Evolutionary conservation across 2,888 invertebrate genomes (phyloP).

Genomic region (Selenia dentaria): DNA sequence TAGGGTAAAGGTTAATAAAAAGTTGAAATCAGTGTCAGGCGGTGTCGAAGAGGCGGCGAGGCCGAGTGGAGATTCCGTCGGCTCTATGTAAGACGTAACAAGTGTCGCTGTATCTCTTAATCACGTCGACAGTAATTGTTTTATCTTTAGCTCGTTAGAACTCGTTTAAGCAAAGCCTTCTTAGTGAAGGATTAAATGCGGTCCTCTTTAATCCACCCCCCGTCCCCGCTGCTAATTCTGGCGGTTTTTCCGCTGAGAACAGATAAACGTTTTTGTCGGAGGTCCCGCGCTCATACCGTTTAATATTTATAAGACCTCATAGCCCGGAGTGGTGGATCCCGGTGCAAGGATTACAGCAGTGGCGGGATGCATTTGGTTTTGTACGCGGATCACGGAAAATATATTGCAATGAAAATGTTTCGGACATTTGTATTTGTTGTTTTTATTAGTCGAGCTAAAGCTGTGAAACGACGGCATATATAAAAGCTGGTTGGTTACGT

Average conservation of each 20-base stretch:
- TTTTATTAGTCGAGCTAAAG: too few species aligned
- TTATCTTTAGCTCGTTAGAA: slow-evolving; percentile 85
- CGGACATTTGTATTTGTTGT: slow-evolving; percentile 30
- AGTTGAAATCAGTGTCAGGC: slow-evolving; percentile 29
- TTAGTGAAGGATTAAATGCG: slow-evolving; percentile 85
- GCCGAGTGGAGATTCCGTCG: slow-evolving; percentile 42
- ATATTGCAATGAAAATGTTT: slow-evolving; percentile 61
- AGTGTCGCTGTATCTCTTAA: slow-evolving; percentile 83
- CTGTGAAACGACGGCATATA: not conserved
- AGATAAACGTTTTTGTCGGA: slow-evolving; percentile 82
- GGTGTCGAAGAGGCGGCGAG: slow-evolving; percentile 37
- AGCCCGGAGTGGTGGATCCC: slow-evolving; percentile 66
- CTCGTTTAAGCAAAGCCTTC: slow-evolving; percentile 85
- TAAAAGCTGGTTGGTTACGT: slow-evolving; percentile 8
- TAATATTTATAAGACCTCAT: slow-evolving; percentile 80
- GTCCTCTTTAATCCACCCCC: slow-evolving; percentile 82
- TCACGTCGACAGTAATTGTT: slow-evolving; percentile 82
- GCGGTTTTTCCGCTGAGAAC: slow-evolving; percentile 80
- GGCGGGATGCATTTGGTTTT: slow-evolving; percentile 64
- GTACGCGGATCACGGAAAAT: slow-evolving; percentile 54
- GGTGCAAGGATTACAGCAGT: slow-evolving; percentile 68
- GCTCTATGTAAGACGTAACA: slow-evolving; percentile 76
- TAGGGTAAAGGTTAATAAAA: slow-evolving; percentile 18
- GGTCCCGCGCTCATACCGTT: slow-evolving; percentile 65
- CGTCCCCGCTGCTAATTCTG: slow-evolving; percentile 79